Base-by-base conservation (phyloP, 2,113 vertebrate species). In the Semicossyphus pulcher region DNA sequence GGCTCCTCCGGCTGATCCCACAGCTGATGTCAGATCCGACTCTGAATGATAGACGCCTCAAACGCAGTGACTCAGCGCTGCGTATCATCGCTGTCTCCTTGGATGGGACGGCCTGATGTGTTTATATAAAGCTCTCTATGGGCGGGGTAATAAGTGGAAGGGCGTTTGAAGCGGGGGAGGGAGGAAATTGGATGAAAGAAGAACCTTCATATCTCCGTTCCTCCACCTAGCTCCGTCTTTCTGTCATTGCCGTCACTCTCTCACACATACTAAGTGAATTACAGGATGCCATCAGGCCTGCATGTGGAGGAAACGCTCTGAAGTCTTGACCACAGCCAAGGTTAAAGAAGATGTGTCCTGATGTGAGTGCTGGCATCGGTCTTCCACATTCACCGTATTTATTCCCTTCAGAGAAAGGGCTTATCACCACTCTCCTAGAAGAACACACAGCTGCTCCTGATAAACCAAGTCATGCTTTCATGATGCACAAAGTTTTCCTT, bases 121-220 rank as follows among this genome's bases (percentile, higher is more conserved):
- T 61, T 76, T 57, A 60, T 79, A 34, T 69, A 76, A 79, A 45
- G 57, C 47, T 51, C 76, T 58, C 41, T n/a, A 23, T 53, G 39
- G 67, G 28, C 4, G 4, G 1, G 20, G 71, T 72, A 61, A 61
- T 56, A 42, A 77, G 67, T 53, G 49, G 18, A 64, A 58, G 57
- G 62, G 49, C 14, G 44, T 25, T 32, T 52, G 36, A 62, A 72
- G 72, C 57, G 51, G 45, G 28, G 21, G 4, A 44, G 63, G 1
- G 28, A 52, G 64, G 60, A 62, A 32, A 78, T 34, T 36, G 42
- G 53, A 68, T 66, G 69, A 65, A 81, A 3, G 21, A 31, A 16
- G 20, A 61, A 58, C 21, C 48, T 72, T 72, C 53, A 63, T 58
- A 29, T 59, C 20, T 72, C 41, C 14, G 26, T 20, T 51, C 47